Evolutionary conservation across 2,888 invertebrate genomes (phyloP).

Genomic region (Petrolisthes cinctipes): DNA sequence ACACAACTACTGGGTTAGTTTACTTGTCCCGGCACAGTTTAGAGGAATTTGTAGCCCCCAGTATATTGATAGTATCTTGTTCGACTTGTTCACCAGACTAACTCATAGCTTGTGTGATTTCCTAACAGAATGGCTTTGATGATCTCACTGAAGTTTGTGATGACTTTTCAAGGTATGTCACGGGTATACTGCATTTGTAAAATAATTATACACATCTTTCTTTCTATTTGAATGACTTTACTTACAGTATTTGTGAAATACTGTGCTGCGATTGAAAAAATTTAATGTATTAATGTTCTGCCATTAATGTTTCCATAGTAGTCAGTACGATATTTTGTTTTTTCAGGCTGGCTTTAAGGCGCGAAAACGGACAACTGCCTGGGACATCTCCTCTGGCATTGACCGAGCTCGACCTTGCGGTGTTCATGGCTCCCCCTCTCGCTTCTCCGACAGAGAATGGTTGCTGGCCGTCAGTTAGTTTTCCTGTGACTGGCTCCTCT

Average conservation of each 20-base stretch:
- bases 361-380: slow-evolving; percentile 35
- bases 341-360: slow-evolving; percentile 46
- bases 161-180: slow-evolving; percentile 51
- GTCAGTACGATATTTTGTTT: neutral
- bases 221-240: too few species aligned
- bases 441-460: slow-evolving; percentile 57
- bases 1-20: too few species aligned
- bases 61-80: too few species aligned
- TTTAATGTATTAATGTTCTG: too few species aligned
- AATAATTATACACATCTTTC: too few species aligned
- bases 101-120: slow-evolving; percentile 33
- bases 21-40: too few species aligned
- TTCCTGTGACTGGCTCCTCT: slow-evolving; percentile 28
- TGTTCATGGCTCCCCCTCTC: slow-evolving; percentile 54
- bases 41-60: too few species aligned
- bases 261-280: neutral
- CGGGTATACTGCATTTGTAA: too few species aligned
- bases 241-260: too few species aligned
- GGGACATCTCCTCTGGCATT: slow-evolving; percentile 44
- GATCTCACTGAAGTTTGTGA: slow-evolving; percentile 50
- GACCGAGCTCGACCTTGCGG: slow-evolving; percentile 49
- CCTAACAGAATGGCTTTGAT: slow-evolving; percentile 49
- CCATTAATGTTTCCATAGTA: neutral
- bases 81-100: slow-evolving; percentile 10
- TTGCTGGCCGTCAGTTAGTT: slow-evolving; percentile 48